A percentile compares a stretch with the other conserved stretches of the same genome.
Conservation (phyloP, 2,797 vertebrate species). For the Apodemus agrarius region DNA sequence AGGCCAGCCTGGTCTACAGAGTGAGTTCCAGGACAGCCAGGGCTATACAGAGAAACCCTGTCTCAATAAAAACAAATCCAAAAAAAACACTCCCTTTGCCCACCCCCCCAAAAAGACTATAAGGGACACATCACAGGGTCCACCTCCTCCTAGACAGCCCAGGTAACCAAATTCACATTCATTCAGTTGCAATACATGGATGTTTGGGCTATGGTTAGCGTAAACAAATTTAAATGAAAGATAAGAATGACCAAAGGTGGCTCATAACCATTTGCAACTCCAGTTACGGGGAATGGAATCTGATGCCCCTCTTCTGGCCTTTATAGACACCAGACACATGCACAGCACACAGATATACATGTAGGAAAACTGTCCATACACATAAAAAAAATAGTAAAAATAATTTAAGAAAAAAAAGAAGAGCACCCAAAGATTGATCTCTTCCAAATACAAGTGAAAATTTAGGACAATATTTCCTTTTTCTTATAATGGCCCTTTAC, state of each 20-base stretch:
- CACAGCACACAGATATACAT: neutral
- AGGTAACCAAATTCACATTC: neutral
- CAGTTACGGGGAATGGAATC: neutral
- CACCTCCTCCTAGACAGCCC: neutral
- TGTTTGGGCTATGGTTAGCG: neutral
- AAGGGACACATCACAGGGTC: neutral
- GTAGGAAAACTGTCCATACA: neutral
- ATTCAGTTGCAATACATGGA: neutral
- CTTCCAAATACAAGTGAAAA: neutral
- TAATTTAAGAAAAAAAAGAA: neutral
- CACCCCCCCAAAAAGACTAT: neutral
- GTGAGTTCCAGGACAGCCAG: no score
- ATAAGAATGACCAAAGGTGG: neutral
- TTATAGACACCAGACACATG: neutral
- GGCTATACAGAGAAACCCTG: no score
- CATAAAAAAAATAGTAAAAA: no score
- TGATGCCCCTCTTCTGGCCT: neutral
- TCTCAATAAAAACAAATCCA: no score
- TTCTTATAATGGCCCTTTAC: neutral
- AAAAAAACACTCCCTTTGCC: no score
- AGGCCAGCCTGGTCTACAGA: no score
- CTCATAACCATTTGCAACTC: neutral
- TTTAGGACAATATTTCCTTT: neutral
- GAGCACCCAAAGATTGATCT: neutral
- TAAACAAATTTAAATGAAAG: neutral